Percentiles rank a stretch among this genome's conserved stretches.
Evolutionary conservation across 2,113 vertebrate species (phyloP).

Genomic region (Sinocyclocheilus grahami): DNA sequence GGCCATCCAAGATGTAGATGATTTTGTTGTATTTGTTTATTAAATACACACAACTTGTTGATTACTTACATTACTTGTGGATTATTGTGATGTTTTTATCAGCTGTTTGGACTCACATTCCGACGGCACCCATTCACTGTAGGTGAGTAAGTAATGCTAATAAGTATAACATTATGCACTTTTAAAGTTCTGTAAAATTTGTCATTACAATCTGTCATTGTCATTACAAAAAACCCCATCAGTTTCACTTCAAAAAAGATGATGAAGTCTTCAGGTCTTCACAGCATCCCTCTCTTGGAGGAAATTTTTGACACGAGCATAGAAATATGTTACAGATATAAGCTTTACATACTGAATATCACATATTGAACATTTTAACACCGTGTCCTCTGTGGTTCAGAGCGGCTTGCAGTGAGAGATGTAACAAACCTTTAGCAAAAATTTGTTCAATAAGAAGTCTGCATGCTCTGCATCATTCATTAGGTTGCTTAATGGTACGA

Average conservation of each 20-base stretch:
- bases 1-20: too few species aligned
- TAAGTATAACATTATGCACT: too few species aligned
- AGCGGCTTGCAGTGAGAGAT: not conserved
- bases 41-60: not conserved
- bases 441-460: constrained; percentile 16
- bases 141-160: not conserved
- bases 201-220: too few species aligned
- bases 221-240: too few species aligned
- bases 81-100: not conserved
- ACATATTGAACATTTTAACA: not conserved
- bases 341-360: too few species aligned
- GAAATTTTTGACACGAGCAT: too few species aligned
- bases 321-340: too few species aligned
- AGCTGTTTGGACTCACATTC: not conserved
- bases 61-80: not conserved
- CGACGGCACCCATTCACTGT: not conserved
- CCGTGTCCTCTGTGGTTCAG: not conserved
- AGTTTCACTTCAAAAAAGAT: too few species aligned
- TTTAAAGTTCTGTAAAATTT: too few species aligned
- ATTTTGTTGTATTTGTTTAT: not conserved
- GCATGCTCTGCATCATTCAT: constrained; percentile 45
- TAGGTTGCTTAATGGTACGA: constrained; percentile 19
- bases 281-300: too few species aligned
- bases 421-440: constrained; percentile 4
- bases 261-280: too few species aligned